Base-by-base conservation (phyloP, 2,113 vertebrate species). In the Todiramphus chloris region DNA sequence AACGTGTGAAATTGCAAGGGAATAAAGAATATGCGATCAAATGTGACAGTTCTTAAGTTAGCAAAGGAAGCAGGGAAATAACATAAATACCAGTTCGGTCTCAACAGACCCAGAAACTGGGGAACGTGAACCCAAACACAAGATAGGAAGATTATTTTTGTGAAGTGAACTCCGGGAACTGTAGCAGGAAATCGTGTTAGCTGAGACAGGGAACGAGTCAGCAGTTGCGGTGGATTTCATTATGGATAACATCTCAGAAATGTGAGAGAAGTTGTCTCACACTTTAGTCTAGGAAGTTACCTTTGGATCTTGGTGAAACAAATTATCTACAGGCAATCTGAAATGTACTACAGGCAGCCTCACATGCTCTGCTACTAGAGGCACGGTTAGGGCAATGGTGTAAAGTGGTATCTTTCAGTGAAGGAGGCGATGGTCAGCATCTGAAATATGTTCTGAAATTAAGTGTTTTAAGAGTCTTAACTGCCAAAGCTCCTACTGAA, bases 261-360 rank as follows among this genome's bases (percentile, higher is more conserved):
- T 63, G 68, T 58, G 75, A 88, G 72, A 94, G 68, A 80, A 92
- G 79, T 76, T 72, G 91, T 92, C 88, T 96, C 55, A 80, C 37
- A 6, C 58, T 79, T 80, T 53, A n/a, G 39, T 43, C 87, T 39
- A 43, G 35, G 73, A 90, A 69, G 48, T 66, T 88, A 90, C 92
- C 83, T 88, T 88, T 83, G 70, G 16, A 56, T 91, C 67, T 62
- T 5, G 39, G 72, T 59, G 79, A 88, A 90, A 90, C 33, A 76
- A 75, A 53, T 60, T 25, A 73, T 21, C 72, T 58, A 17, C n/a
- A 72, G 20, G 51, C 81, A 91, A 37, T 43, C n/a, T 19, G 51
- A 84, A 91, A 56, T 8, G 15, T 25, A 41, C 68, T 72, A 46
- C 21, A 44, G 66, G 43, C 37, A 78, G 84, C 66, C 7, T 78